Conservation (phyloP, 2,888 invertebrate species). For the Chymomyza caudatula region DNA sequence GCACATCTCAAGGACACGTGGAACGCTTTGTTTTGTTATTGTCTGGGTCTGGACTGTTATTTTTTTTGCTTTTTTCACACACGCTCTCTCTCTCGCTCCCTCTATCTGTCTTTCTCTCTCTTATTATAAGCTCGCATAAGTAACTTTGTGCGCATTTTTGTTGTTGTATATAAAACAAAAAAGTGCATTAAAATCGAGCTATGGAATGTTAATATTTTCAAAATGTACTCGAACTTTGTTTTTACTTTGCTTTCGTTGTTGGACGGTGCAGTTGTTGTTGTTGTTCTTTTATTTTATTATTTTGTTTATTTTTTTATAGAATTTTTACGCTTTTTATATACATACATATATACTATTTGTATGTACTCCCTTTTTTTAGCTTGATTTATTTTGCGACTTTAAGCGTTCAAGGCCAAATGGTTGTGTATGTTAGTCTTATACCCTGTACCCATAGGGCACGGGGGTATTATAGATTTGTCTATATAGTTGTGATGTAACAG, state of each 20-base stretch:
- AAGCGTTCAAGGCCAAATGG: background rate
- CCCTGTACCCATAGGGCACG: background rate
- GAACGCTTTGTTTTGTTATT: conserved; percentile 65
- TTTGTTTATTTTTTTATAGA: conserved; percentile 53
- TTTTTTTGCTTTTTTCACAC: conserved; percentile 21
- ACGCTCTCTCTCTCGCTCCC: background rate
- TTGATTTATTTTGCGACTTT: conserved; percentile 43
- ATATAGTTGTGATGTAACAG: too few species aligned
- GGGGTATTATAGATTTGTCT: too few species aligned
- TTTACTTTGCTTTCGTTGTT: conserved; percentile 17
- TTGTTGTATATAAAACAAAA: conserved; percentile 30
- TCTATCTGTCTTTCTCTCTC: background rate
- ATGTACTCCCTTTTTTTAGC: background rate
- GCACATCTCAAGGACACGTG: conserved; percentile 60
- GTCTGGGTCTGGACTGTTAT: conserved; percentile 49
- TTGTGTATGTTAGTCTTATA: background rate
- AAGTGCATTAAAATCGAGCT: conserved; percentile 61
- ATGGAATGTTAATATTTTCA: conserved; percentile 46
- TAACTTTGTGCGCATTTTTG: conserved; percentile 23
- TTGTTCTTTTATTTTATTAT: conserved; percentile 14
- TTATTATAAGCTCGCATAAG: conserved; percentile 11
- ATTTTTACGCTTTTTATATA: conserved; percentile 36
- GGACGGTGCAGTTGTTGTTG: conserved; percentile 33
- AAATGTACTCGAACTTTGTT: conserved; percentile 52
- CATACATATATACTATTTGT: conserved; percentile 29